Base-by-base conservation (phyloP, 2,888 invertebrate species). In the Orthosia incerta region DNA sequence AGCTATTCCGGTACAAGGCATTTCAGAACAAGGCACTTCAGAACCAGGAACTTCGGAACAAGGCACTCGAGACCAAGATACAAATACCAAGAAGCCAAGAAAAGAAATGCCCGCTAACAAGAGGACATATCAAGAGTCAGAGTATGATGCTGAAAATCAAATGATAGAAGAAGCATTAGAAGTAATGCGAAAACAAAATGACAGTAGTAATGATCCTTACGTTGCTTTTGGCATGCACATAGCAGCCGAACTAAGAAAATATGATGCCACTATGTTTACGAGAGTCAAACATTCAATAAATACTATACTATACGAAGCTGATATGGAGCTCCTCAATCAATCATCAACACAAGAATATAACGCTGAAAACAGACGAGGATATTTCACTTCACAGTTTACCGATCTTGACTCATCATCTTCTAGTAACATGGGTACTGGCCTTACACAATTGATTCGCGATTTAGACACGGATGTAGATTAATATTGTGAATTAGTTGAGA, bases 131-230 rank as follows among this genome's bases (percentile, higher is more conserved):
- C 26, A 26, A 26, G 26, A 26, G 3, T 76, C 72, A 53, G 76
- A 68, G 23, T 56, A 68, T 69, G 68, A 72, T 26, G 76, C 78
- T 61, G 71, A 76, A 71, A 79, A 79, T 76, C 53, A 72, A 72
- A 79, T 77, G 74, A 70, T 80, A 80, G 71, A 77, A 80, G 78
- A 80, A 55, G 80, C 80, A 66, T 70, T 78, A 75, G 74, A 78
- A 78, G 45, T 74, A 78, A 78, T 78, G 60, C 80, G 75, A 69
- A 75, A 55, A 78, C 78, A 78, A 80, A 75, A 72, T 80, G 63
- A 70, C 60, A 70, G 77, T 77, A 77, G 65, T 69, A 75, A 78
- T 70, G 71, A 76, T 76, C 76, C 73, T 53, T 79, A 75, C 79
- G 67, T 71, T 53, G 61, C 75, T 76, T 81, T 76, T 79, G 80